These are phyloP conservation scores for Bombus turneri DNA, from an alignment of 1,140 invertebrate genomes.

Conservation along the genomic window DNA sequence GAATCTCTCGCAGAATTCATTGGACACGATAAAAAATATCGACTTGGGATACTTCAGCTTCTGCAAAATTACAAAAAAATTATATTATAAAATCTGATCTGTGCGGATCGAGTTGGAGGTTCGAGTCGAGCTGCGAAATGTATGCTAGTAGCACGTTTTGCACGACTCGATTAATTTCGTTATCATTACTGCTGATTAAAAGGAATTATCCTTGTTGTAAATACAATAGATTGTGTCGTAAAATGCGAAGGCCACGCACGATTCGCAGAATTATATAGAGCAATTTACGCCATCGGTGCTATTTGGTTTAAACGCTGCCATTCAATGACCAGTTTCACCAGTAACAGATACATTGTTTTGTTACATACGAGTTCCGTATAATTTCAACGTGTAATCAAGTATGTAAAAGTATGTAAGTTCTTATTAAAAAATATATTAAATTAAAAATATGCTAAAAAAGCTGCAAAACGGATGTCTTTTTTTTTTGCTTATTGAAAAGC, in stretches of 20 bases:
- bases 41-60: constrained; percentile 92
- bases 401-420: neutral
- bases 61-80: constrained; percentile 81
- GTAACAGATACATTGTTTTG: neutral
- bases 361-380: neutral
- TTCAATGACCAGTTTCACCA: neutral
- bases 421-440: neutral
- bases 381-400: neutral
- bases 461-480: too few relatives aligned
- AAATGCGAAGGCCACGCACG: constrained; percentile 39
- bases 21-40: constrained; percentile 96
- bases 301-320: neutral
- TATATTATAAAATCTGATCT: neutral
- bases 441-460: neutral
- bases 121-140: too few relatives aligned
- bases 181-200: neutral
- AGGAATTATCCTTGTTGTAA: constrained; percentile 17
- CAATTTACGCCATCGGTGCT: neutral
- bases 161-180: constrained; percentile 24
- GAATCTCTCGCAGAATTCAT: constrained; percentile 98
- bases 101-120: too few relatives aligned
- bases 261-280: constrained; percentile 25
- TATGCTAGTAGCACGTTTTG: neutral
- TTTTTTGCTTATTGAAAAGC: neutral
- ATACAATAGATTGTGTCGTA: too few relatives aligned